Conservation (phyloP, 30 jellyfish, hydroid and myxozoan genomes). For the Hydra vulgaris region DNA sequence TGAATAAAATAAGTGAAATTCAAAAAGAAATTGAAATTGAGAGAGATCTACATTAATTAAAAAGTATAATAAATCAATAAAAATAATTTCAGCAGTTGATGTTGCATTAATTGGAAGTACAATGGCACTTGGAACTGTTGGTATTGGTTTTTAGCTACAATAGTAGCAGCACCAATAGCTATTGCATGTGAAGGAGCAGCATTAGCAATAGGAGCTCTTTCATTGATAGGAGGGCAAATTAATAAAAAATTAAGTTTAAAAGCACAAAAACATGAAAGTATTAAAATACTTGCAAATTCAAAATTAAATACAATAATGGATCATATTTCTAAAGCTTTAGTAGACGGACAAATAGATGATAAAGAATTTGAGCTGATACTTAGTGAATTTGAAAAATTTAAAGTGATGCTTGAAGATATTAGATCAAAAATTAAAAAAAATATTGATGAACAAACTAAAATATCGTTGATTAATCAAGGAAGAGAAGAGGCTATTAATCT, state of each 20-base stretch:
- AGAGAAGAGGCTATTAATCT: not conserved
- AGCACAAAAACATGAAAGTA: conserved; percentile 2
- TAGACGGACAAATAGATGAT: not conserved
- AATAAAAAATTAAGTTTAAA: not conserved
- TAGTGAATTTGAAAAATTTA: not conserved
- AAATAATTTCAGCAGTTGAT: not conserved
- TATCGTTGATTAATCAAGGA: not conserved
- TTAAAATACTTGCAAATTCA: conserved; percentile 1
- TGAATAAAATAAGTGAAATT: not conserved
- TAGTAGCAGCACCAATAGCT: not conserved
- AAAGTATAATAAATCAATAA: not conserved
- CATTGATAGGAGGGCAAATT: not conserved
- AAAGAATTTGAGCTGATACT: not conserved
- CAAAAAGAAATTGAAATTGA: not conserved
- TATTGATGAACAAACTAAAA: not conserved
- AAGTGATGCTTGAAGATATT: not conserved
- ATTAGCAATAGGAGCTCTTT: not conserved
- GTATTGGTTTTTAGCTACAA: not conserved
- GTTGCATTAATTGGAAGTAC: not conserved
- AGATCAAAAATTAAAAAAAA: not conserved
- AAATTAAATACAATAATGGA: conserved; percentile 12
- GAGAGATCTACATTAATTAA: not conserved
- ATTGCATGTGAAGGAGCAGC: not conserved
- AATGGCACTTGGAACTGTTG: not conserved
- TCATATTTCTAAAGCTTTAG: not conserved